Evolutionary conservation across 2,797 vertebrate genomes (phyloP).

Genomic region (Sebastes aleutianus): DNA sequence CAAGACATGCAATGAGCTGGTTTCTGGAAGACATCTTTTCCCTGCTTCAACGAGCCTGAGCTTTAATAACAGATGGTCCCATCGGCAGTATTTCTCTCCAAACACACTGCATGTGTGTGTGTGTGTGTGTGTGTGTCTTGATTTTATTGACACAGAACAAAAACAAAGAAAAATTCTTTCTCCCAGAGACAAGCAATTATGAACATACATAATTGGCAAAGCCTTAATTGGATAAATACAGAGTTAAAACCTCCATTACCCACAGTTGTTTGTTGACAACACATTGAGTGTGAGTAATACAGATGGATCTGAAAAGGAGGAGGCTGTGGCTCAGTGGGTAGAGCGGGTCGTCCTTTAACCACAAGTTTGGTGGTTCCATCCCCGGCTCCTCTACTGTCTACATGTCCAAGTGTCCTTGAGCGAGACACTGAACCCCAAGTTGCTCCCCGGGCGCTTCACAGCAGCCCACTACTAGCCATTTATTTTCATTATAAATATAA

Average conservation of each 20-base stretch:
- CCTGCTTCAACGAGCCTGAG: constrained; percentile 46
- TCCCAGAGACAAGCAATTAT: constrained; percentile 42
- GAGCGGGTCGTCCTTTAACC: constrained; percentile 13
- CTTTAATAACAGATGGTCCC: constrained; percentile 66
- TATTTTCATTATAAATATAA: too few species aligned
- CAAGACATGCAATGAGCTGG: constrained; percentile 27
- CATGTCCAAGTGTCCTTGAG: too few species aligned
- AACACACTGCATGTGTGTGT: constrained; percentile 23
- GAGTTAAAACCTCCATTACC: constrained; percentile 18
- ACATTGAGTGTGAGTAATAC: background rate
- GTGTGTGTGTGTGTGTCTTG: background rate
- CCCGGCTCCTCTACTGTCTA: too few species aligned
- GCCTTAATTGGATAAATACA: constrained; percentile 41
- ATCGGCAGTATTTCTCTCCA: constrained; percentile 26
- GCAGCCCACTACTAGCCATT: too few species aligned
- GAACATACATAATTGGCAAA: constrained; percentile 32
- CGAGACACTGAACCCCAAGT: too few species aligned
- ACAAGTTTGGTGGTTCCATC: too few species aligned
- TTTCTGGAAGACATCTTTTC: constrained; percentile 51
- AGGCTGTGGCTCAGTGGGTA: too few species aligned
- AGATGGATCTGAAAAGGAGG: background rate
- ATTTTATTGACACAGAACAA: constrained; percentile 35
- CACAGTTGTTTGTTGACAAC: background rate
- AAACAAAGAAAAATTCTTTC: constrained; percentile 27
- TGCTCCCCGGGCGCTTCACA: too few species aligned